phyloP scores from a whole-genome alignment of 2,888 invertebrate genomes.

The Trissoscelio sp. region DNA sequence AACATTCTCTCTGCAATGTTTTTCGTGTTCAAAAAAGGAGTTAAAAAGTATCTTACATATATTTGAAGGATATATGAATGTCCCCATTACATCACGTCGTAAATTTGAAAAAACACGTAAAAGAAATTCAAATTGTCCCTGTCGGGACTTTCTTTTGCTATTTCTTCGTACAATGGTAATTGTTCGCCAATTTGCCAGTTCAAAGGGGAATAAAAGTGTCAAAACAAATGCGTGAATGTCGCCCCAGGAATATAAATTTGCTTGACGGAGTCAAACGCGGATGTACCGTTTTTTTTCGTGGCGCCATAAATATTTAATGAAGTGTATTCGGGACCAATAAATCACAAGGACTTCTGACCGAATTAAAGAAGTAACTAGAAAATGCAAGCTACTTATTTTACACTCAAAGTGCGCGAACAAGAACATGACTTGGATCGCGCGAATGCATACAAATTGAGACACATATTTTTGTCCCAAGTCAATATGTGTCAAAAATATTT shows the following conservation, averaged over 20 bases:
- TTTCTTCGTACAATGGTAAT: slow-evolving; percentile 31
- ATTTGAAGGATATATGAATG: not conserved
- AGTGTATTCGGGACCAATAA: slow-evolving; percentile 39
- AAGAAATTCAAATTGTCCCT: slow-evolving; percentile 1
- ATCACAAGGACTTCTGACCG: slow-evolving; percentile 54
- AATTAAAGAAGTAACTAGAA: slow-evolving; percentile 31
- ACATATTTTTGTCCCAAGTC: slow-evolving; percentile 5
- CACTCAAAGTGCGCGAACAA: slow-evolving; percentile 33
- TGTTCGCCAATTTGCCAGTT: slow-evolving; percentile 32
- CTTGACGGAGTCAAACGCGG: not conserved
- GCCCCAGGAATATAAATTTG: slow-evolving; percentile 37
- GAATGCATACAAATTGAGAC: slow-evolving; percentile 28
- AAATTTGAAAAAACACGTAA: not conserved
- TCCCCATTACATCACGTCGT: slow-evolving; percentile 3
- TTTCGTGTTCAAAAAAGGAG: too few species aligned
- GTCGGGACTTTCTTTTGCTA: slow-evolving; percentile 14
- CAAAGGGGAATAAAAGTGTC: slow-evolving; percentile 51
- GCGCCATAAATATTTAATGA: slow-evolving; percentile 61
- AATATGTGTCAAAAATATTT: not conserved
- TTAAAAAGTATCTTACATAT: not conserved
- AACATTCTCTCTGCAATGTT: too few species aligned
- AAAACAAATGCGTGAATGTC: slow-evolving; percentile 32
- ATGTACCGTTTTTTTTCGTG: slow-evolving; percentile 48
- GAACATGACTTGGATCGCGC: slow-evolving; percentile 7
- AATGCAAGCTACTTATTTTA: slow-evolving; percentile 17